Evolutionary conservation across 2,888 invertebrate species (phyloP), one percentile per base, ranked within the genome.

Genomic region (Tyria jacobaeae): DNA sequence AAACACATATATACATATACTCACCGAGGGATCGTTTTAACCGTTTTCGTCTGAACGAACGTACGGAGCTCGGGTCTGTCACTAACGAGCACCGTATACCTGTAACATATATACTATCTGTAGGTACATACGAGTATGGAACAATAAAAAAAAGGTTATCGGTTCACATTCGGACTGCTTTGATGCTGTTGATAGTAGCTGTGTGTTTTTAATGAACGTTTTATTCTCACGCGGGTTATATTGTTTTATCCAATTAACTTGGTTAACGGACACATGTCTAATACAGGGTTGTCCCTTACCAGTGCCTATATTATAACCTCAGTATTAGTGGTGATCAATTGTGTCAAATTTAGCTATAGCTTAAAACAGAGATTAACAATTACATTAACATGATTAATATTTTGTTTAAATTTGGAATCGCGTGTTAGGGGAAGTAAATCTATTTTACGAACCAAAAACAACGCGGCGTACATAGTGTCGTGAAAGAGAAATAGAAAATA

Each of bases 11-110:
- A 77, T n/a, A n/a, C n/a, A 81, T 73, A 76, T 79, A 79, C 84
- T 87, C 80, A 90, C 92, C 92, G 75, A 89, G 72, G 71, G 91
- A 88, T 50, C 92, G 89, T 82, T 91, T 92, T 79, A 87, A 82
- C 70, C 91, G 89, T 84, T 88, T 89, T 81, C 88, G 85, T 87
- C 90, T 90, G 86, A 87, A 82, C 74, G 82, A 72, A 72, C 78
- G 85, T 70, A 80, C 78, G 68, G 79, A 73, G 72, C 80, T 76
- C 75, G 85, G 76, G 84, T 80, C 81, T 82, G 78, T 81, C 82
- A 75, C 86, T 90, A 91, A 89, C 86, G 89, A 91, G 89, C 91
- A 89, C 79, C 86, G 85, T 79, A 84, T 83, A 72, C 83, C 91
- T 91, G 91, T 69, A 88, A 82, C 85, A 83, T 69, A n/a, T n/a